phyloP scores from a whole-genome alignment of 2,113 vertebrate genomes.

The Elachura formosa region DNA sequence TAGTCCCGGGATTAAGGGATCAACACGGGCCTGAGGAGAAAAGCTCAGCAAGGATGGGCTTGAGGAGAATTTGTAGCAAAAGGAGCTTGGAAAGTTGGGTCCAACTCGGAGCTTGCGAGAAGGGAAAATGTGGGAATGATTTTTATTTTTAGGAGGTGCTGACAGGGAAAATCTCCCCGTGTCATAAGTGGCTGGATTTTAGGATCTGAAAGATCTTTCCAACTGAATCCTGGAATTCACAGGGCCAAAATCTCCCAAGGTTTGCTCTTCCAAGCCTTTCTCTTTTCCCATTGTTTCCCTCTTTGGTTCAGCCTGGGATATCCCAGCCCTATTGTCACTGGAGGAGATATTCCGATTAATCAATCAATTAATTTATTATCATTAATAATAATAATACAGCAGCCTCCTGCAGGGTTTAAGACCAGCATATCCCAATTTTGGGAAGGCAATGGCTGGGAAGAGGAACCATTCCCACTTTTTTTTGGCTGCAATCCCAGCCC shows the following conservation, averaged over 20 bases:
- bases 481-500: not conserved
- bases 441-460: not conserved
- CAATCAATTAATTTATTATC: not conserved
- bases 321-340: not conserved
- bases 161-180: rapidly evolving
- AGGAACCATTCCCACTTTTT: not conserved
- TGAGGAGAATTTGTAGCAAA: not conserved
- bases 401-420: not conserved
- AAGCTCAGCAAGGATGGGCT: rapidly evolving
- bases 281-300: not conserved
- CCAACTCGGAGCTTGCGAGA: rapidly evolving
- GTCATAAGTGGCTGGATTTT: not conserved
- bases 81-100: not conserved
- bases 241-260: rapidly evolving
- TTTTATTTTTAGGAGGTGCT: not conserved
- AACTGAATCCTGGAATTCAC: rapidly evolving
- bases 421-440: rapidly evolving
- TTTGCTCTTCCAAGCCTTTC: not conserved
- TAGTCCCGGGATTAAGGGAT: not conserved
- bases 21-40: rapidly evolving
- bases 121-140: rapidly evolving
- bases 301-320: not conserved
- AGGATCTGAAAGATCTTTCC: rapidly evolving
- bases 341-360: not conserved
- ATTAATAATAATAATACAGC: not conserved